phyloP scores from a whole-genome alignment of 2,797 vertebrate species.

The Channa striata region DNA sequence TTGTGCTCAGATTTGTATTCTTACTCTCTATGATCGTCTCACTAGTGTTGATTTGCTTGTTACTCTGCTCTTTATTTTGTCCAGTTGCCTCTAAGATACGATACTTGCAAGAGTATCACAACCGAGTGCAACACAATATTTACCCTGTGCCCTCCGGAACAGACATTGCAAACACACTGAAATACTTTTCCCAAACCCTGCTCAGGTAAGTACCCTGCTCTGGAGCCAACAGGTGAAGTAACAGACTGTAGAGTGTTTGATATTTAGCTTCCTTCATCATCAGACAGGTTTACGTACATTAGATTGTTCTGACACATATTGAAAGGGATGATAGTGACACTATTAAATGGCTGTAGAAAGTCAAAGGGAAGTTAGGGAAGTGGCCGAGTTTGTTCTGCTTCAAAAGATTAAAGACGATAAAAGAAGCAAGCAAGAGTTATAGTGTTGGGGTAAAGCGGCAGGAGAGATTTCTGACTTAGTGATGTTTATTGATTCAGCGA shows the following conservation, averaged over 20 bases:
- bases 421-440: slow-evolving; percentile 15
- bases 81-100: slow-evolving; percentile 99
- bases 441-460: slow-evolving; percentile 20
- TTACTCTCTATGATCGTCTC: slow-evolving; percentile 11
- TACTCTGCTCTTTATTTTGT: slow-evolving; percentile 86
- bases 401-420: neutral
- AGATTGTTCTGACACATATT: slow-evolving; percentile 49
- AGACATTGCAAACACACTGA: slow-evolving; percentile 99
- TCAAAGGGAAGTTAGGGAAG: slow-evolving; percentile 22
- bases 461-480: slow-evolving; percentile 35
- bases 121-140: slow-evolving; percentile 99
- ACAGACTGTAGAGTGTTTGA: slow-evolving; percentile 69
- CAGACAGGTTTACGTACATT: slow-evolving; percentile 41
- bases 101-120: slow-evolving; percentile 99
- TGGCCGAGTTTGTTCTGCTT: slow-evolving; percentile 15
- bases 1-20: slow-evolving; percentile 29
- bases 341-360: slow-evolving; percentile 14
- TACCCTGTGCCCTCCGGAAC: slow-evolving; percentile 99
- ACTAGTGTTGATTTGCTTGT: slow-evolving; percentile 76
- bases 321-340: slow-evolving; percentile 48
- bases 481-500: slow-evolving; percentile 72
- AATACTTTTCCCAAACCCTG: slow-evolving; percentile 99
- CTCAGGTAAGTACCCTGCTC: slow-evolving; percentile 96
- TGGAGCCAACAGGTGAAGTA: slow-evolving; percentile 83
- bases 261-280: slow-evolving; percentile 58